Conservation (phyloP, 2,113 vertebrate species). For the Neodon shergylaensis region DNA sequence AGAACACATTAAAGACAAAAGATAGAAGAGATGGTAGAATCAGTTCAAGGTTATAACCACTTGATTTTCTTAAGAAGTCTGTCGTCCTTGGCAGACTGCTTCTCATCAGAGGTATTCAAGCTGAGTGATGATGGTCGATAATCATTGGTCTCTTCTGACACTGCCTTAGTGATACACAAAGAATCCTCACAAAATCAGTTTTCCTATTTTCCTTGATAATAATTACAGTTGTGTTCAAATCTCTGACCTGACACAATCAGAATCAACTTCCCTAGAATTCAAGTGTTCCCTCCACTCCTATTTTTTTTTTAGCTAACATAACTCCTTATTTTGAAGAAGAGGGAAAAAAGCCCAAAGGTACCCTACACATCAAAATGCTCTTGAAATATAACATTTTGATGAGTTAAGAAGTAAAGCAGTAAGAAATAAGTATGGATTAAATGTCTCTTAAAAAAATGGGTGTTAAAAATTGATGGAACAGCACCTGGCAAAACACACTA, state of each 20-base stretch:
- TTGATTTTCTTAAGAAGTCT: neutral
- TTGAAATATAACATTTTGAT: slow-evolving; percentile 80
- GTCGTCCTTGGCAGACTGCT: neutral
- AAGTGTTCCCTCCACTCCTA: slow-evolving; percentile 21
- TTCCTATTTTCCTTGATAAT: slow-evolving; percentile 40
- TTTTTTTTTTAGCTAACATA: slow-evolving; percentile 44
- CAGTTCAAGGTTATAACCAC: neutral
- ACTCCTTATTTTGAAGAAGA: slow-evolving; percentile 73
- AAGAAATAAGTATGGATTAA: slow-evolving; percentile 83
- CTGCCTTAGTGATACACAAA: slow-evolving; percentile 7
- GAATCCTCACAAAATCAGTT: neutral
- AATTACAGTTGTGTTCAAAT: slow-evolving; percentile 54
- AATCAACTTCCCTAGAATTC: slow-evolving; percentile 60
- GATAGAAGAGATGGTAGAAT: neutral
- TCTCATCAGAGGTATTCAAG: slow-evolving; percentile 14
- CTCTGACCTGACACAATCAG: slow-evolving; percentile 35
- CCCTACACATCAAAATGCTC: slow-evolving; percentile 74
- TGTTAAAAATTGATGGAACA: slow-evolving; percentile 81
- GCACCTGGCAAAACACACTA: slow-evolving; percentile 69
- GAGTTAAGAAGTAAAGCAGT: slow-evolving; percentile 79
- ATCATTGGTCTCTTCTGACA: neutral
- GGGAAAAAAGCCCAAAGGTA: slow-evolving; percentile 62
- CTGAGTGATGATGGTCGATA: neutral
- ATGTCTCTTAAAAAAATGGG: slow-evolving; percentile 80
- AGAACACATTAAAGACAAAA: neutral